Base-by-base conservation (phyloP, 2,888 invertebrate species). In the Diploptera punctata region DNA sequence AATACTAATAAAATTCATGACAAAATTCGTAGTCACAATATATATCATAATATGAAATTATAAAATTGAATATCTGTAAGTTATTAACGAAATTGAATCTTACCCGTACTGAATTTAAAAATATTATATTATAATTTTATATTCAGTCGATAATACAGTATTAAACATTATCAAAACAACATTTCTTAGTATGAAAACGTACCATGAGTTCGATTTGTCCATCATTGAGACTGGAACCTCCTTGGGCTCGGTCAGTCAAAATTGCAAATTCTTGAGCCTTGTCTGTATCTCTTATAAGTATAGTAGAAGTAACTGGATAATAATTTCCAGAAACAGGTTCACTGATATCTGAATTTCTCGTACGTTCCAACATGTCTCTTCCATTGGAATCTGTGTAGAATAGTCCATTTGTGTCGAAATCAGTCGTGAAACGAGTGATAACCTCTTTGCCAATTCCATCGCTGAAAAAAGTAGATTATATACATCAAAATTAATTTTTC, bases 321-420 rank as follows among this genome's bases (percentile, higher is more conserved):
- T 92, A 93, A 81, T 94, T 94, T 0, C 89, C 87, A 1, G 91
- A 80, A 0, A 90, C 82, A 0, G 87, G 85, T 78, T 91, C 90
- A 26, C 83, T 81, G 47, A 84, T 80, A 62, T 90, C 84, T 68
- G 84, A 84, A 82, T 89, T 85, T 71, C 88, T 84, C 10, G 81
- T 82, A 75, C 93, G 81, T 78, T 86, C 84, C 75, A 92, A 83
- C 82, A 90, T 87, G 81, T 92, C 90, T n/a, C 93, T 82, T 0
- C 92, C 91, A 80, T 94, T 94, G 9, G 93, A 88, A 82, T 94
- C 94, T 0, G 94, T 94, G 81, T 86, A 92, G 82, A 93, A 94
- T 0, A 81, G 81, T 0, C 86, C 85, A 9, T 83, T 83, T 24
- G 84, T 87, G 18, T 82, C 80, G 61, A 91, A 79, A 77, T 87